Evolutionary conservation across 2,797 vertebrate species (phyloP).

Genomic region (Carapus acus): DNA sequence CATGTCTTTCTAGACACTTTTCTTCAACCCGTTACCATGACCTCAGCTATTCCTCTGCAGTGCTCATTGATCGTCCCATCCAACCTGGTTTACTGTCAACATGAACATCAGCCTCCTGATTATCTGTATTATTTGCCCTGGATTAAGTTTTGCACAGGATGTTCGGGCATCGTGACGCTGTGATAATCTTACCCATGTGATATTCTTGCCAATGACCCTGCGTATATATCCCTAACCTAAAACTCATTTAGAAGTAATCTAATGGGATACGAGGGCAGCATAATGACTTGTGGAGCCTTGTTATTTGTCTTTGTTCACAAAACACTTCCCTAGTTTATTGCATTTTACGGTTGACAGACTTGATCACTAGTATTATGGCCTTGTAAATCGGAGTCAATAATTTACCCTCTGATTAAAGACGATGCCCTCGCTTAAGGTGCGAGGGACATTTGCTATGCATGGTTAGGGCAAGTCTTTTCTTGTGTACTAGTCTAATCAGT

Average conservation of each 20-base stretch:
- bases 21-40: too few species aligned
- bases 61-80: too few species aligned
- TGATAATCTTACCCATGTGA: conserved; percentile 49
- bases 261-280: conserved; percentile 65
- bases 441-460: conserved; percentile 60
- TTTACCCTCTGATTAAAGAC: conserved; percentile 72
- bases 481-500: conserved; percentile 62
- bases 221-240: conserved; percentile 40
- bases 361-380: conserved; percentile 72
- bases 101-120: too few species aligned
- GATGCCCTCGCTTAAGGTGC: conserved; percentile 67
- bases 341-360: conserved; percentile 69
- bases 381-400: conserved; percentile 72
- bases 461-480: conserved; percentile 59
- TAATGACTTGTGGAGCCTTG: conserved; percentile 67
- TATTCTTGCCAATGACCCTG: conserved; percentile 49
- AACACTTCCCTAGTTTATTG: conserved; percentile 71
- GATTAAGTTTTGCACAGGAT: too few species aligned
- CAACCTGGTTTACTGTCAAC: too few species aligned
- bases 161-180: conserved; percentile 36
- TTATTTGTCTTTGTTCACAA: conserved; percentile 74
- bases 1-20: too few species aligned
- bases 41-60: too few species aligned
- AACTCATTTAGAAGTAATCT: conserved; percentile 56
- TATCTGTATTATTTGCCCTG: too few species aligned